Percentiles rank a stretch among this genome's conserved stretches.
Evolutionary conservation across 2,113 vertebrate genomes (phyloP).

Genomic region (Mormoops blainvillei): DNA sequence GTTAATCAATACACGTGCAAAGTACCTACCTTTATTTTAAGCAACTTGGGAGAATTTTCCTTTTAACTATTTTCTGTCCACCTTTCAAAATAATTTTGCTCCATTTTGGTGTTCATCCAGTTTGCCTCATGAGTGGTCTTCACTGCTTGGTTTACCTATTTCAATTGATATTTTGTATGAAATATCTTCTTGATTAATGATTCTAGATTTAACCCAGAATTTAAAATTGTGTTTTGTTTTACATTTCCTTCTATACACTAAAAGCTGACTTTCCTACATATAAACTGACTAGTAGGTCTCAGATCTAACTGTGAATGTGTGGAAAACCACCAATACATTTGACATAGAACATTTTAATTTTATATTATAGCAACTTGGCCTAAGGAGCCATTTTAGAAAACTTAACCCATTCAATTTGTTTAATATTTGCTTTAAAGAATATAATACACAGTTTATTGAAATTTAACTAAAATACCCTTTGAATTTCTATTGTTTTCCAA

Average conservation of each 20-base stretch:
- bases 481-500: background rate
- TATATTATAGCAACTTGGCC: background rate
- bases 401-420: background rate
- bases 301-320: background rate
- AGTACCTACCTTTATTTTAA: background rate
- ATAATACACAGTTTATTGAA: background rate
- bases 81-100: background rate
- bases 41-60: background rate
- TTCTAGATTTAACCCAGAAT: background rate
- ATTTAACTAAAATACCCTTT: background rate
- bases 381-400: background rate
- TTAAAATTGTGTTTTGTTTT: background rate
- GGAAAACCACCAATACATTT: background rate
- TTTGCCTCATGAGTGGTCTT: background rate
- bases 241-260: background rate
- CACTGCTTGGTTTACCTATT: background rate
- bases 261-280: background rate
- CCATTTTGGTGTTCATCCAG: background rate
- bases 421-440: background rate
- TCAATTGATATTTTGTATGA: background rate
- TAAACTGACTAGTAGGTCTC: background rate
- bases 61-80: background rate
- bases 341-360: background rate
- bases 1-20: background rate
- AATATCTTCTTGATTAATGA: background rate